Percentiles rank a stretch among this genome's conserved stretches.
phyloP scores from a whole-genome alignment of 1,140 invertebrate genomes.

The Brachionus angularis region DNA sequence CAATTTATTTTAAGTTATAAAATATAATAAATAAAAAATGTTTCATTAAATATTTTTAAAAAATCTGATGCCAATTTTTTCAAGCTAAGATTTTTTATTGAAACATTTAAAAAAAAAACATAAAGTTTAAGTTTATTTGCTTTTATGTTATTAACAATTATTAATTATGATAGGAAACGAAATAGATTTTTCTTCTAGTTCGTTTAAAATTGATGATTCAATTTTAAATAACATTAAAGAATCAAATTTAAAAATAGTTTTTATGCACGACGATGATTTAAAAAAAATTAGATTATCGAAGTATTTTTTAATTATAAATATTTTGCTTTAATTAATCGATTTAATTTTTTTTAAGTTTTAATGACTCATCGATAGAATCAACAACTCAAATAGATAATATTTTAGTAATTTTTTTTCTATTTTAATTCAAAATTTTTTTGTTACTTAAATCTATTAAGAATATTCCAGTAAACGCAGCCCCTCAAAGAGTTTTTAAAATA shows the following conservation, averaged over 20 bases:
- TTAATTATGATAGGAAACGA: not conserved
- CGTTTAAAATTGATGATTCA: not conserved
- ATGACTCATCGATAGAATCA: too few relatives aligned
- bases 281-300: conserved; percentile 24
- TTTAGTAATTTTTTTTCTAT: not conserved
- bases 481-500: conserved; percentile 43
- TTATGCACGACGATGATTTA: conserved; percentile 27
- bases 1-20: too few relatives aligned
- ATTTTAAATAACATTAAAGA: conserved; percentile 22
- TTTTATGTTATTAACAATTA: not conserved
- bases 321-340: too few relatives aligned
- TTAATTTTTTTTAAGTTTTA: too few relatives aligned
- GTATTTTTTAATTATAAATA: too few relatives aligned
- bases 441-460: conserved; percentile 13
- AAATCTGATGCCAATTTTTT: too few relatives aligned
- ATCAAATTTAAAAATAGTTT: conserved; percentile 24
- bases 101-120: too few relatives aligned
- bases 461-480: conserved; percentile 18
- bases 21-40: too few relatives aligned
- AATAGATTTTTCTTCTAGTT: not conserved
- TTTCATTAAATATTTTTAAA: too few relatives aligned
- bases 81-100: too few relatives aligned
- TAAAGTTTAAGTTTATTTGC: conserved; percentile 21
- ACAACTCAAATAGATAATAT: too few relatives aligned
- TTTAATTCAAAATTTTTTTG: not conserved